A percentile compares a stretch with the other conserved stretches of the same genome.
Conservation (phyloP, 2,113 vertebrate genomes). For the Oophaga pumilio region DNA sequence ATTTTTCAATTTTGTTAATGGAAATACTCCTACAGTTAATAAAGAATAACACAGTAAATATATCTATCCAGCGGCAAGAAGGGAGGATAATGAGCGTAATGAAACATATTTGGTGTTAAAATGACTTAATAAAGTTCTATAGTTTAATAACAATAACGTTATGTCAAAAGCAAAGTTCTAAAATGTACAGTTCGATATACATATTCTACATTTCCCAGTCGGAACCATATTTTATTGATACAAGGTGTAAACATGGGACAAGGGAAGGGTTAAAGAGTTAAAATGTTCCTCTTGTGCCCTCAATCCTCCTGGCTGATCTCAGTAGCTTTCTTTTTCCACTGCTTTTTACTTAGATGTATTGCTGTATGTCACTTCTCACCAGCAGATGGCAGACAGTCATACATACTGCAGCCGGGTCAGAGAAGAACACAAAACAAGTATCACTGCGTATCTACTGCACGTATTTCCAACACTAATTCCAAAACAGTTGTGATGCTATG, state of each 20-base stretch:
- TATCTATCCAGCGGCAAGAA: conserved; percentile 35
- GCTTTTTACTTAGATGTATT: too few relatives aligned
- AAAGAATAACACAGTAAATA: conserved; percentile 32
- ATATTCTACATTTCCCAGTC: background rate
- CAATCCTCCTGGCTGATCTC: too few relatives aligned
- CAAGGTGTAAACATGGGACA: background rate
- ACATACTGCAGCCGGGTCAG: too few relatives aligned
- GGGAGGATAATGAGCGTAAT: conserved; percentile 28
- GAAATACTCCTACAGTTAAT: conserved; percentile 52
- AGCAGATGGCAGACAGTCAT: too few relatives aligned
- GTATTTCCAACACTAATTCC: too few relatives aligned
- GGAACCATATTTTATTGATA: background rate
- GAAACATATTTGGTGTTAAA: background rate
- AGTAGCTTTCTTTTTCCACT: too few relatives aligned
- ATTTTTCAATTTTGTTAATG: conserved; percentile 57
- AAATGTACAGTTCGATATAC: background rate
- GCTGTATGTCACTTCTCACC: too few relatives aligned
- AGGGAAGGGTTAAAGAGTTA: too few relatives aligned
- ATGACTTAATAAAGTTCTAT: background rate
- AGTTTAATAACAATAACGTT: background rate
- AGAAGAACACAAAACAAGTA: too few relatives aligned
- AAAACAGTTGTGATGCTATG: too few relatives aligned
- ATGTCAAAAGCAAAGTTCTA: background rate
- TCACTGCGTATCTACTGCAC: too few relatives aligned
- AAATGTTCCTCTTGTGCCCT: too few relatives aligned